Conservation (phyloP, 2,113 vertebrate genomes). For the Orthochromis malagaraziensis region DNA sequence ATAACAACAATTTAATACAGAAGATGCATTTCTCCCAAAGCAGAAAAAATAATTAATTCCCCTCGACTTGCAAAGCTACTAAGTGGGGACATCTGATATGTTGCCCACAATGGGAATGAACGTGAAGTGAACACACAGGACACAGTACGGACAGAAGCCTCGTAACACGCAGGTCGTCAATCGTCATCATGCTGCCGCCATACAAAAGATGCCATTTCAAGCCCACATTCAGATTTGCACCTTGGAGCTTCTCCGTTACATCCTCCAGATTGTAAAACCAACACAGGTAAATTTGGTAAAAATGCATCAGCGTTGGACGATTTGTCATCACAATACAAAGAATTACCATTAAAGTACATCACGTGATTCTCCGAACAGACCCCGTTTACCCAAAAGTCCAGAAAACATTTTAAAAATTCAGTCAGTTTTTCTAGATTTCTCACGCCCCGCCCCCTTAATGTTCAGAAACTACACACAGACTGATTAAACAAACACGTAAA, state of each 20-base stretch:
- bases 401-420: neutral
- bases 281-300: neutral
- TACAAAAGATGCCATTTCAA: neutral
- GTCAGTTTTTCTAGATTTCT: neutral
- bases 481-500: neutral
- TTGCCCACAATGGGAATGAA: constrained; percentile 23
- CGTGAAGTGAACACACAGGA: constrained; percentile 17
- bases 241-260: neutral
- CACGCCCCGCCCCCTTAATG: neutral
- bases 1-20: constrained; percentile 55
- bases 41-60: neutral
- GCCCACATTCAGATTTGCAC: neutral
- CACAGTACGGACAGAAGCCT: neutral
- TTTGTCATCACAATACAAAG: constrained; percentile 38
- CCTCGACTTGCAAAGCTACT: constrained; percentile 5
- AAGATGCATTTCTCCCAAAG: neutral
- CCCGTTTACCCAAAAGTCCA: neutral
- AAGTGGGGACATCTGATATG: constrained; percentile 12
- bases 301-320: neutral
- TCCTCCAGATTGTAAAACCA: neutral
- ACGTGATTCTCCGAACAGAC: neutral
- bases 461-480: neutral
- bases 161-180: neutral
- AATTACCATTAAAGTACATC: neutral
- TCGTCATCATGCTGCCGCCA: neutral